Evolutionary conservation across 1,140 invertebrate species (phyloP), one percentile per base, ranked within the genome.

Genomic region (Hylaeus volcanicus): DNA sequence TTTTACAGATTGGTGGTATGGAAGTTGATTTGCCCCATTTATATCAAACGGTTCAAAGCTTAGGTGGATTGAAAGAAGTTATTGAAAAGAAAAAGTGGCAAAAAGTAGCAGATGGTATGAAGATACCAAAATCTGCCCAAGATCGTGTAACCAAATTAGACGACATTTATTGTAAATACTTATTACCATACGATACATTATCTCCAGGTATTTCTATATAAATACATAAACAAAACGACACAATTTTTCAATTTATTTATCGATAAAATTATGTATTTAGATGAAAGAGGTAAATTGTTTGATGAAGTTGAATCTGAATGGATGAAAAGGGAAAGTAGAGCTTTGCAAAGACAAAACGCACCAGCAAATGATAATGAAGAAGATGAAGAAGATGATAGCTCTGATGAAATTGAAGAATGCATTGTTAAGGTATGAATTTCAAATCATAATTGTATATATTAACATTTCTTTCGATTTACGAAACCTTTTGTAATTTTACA

Each of bases 21-120:
- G 98, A 99, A 94, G 94, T 99, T 1, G 98, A 99, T 92, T 92
- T 99, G 6, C 96, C 97, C 1, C 95, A 97, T 66, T 93, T 99
- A 1, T 98, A 98, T 90, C 95, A 97, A 88, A 96, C 96, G 0
- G 97, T 99, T 0, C 96, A 98, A 91, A 95, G 95, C 41, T 94
- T 97, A 81, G 98, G 98, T 3, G 98, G 98, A 0, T 94, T 98
- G 1, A 97, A 97, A 90, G 96, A 97, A 91, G 97, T 98, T 0
- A 97, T 98, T 53, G 97, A 98, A 86, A 98, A 98, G 89, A 98
- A 98, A 86, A 96, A 96, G 86, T 99, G 98, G 98, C 94, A 95
- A 1, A 96, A 96, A 87, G 97, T 99, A 14, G 98, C 97, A 0
- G 98, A 99, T 86, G 94, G 96, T 5, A 96, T 99, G 95, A 96